Evolutionary conservation across 1,140 invertebrate genomes (phyloP).

Genomic region (Stratiolaelaps scimitus): DNA sequence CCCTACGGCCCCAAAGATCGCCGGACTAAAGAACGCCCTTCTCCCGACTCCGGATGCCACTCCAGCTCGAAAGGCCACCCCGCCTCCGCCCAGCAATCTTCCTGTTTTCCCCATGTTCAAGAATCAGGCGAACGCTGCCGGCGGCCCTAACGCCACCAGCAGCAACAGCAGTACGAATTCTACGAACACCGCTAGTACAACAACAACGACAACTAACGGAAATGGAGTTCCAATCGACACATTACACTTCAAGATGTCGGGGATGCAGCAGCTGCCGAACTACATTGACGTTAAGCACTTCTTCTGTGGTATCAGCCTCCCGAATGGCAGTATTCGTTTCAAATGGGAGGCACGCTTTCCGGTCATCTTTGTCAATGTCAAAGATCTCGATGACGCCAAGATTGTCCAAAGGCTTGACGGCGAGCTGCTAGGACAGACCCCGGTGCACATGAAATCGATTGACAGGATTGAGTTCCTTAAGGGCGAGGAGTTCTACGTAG

Average conservation of each 20-base stretch:
- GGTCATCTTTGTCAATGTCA: conserved; percentile 1
- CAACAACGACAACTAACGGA: background rate
- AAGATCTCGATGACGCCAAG: conserved; percentile 18
- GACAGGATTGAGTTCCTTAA: conserved; percentile 13
- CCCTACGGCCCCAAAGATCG: conserved; percentile 11
- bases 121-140: background rate
- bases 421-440: conserved; percentile 6
- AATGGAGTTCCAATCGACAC: background rate
- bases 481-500: conserved; percentile 21
- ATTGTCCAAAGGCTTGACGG: conserved; percentile 7
- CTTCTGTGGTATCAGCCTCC: conserved; percentile 8
- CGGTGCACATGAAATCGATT: background rate
- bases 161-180: too few relatives aligned
- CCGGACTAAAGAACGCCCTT: conserved; percentile 21
- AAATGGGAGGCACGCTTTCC: conserved; percentile 12
- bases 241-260: conserved; percentile 13
- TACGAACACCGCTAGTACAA: too few relatives aligned
- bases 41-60: conserved; percentile 19
- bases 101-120: conserved; percentile 23
- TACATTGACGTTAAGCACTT: conserved; percentile 14
- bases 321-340: background rate
- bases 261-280: conserved; percentile 1
- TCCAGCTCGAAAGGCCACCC: conserved; percentile 24
- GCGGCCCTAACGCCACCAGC: too few relatives aligned
- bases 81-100: conserved; percentile 14